A percentile compares a stretch with the other conserved stretches of the same genome.
Evolutionary conservation across 2,113 vertebrate genomes (phyloP).

Genomic region (Tricholaema leucomelas): DNA sequence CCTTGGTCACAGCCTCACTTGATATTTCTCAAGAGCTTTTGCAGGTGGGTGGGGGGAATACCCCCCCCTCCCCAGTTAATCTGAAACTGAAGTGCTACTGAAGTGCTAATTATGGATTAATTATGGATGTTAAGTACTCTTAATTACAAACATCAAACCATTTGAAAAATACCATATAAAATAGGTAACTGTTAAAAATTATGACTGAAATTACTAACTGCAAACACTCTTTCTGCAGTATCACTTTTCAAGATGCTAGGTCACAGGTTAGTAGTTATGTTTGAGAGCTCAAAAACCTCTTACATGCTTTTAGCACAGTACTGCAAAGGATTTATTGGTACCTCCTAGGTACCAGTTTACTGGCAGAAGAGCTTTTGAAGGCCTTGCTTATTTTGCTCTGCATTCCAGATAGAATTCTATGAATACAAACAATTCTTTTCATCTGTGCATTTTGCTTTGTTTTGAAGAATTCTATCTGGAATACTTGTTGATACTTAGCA

Average conservation of each 20-base stretch:
- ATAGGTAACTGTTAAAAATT: not conserved
- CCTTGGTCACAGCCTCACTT: not conserved
- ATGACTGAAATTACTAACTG: not conserved
- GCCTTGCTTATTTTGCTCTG: not conserved
- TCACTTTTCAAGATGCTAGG: not conserved
- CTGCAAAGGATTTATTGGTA: not conserved
- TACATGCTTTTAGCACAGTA: rapidly evolving
- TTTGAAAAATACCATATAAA: not conserved
- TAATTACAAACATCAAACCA: not conserved
- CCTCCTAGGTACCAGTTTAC: not conserved
- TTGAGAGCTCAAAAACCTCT: not conserved
- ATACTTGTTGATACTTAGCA: not conserved
- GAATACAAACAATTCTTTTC: not conserved
- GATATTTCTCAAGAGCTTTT: not conserved
- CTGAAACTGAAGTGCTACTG: not conserved
- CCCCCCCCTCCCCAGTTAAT: too few relatives aligned
- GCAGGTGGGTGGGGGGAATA: too few relatives aligned
- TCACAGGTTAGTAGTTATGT: not conserved
- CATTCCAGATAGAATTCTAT: not conserved
- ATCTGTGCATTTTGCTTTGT: not conserved
- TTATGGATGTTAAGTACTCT: not conserved
- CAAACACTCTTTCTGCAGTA: not conserved
- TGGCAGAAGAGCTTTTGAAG: not conserved
- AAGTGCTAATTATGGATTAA: too few relatives aligned
- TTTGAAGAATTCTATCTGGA: not conserved